Base-by-base conservation (phyloP, 2,888 invertebrate species). In the Coleophora deauratella region DNA sequence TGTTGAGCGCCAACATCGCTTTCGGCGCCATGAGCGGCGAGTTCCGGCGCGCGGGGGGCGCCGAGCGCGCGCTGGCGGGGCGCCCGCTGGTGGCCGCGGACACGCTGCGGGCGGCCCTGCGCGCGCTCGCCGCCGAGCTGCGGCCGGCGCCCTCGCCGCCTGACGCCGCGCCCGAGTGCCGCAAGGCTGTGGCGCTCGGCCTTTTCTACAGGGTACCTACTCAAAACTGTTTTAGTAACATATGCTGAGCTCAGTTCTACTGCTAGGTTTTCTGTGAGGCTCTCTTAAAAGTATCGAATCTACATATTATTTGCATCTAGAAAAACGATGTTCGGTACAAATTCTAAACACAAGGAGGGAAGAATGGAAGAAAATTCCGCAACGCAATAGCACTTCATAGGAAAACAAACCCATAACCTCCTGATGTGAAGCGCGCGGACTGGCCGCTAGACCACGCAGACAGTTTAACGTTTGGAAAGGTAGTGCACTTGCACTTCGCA, bases 11-110 rank as follows among this genome's bases (percentile, higher is more conserved):
- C 0, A 81, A 75, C n/a, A 86, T 93, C 27, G 88, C 91, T 14
- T 92, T 86, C 56, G 92, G 92, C 1, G 89, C 89, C 31, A 91
- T 94, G 27, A 79, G 76, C 46, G 72, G 88, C 0, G 50, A 65
- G 1, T 88, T 88, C 50, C 56, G 67, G 1, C 89, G 89, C 55
- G 93, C 93, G 1, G 59, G 49, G 0, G 68, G 77, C 9, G 88
- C 91, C 0, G 91, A 91, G 50, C 57, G 70, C 1, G 69, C 67
- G 33, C 65, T 74, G 37, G 58, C 50, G 49, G 92, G 76, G 2
- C 7, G 10, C 7, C 4, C 7, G 1, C 11, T 10, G 10, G 6
- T 31, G 1, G 2, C 6, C 4, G 31, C 6, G 3, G 31, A 31
- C 31, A 31, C 10, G 8, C 28, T 28, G 8, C 28, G 10, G 28